Evolutionary conservation across 2,888 invertebrate genomes (phyloP).

Genomic region (Acrobasis repandana): DNA sequence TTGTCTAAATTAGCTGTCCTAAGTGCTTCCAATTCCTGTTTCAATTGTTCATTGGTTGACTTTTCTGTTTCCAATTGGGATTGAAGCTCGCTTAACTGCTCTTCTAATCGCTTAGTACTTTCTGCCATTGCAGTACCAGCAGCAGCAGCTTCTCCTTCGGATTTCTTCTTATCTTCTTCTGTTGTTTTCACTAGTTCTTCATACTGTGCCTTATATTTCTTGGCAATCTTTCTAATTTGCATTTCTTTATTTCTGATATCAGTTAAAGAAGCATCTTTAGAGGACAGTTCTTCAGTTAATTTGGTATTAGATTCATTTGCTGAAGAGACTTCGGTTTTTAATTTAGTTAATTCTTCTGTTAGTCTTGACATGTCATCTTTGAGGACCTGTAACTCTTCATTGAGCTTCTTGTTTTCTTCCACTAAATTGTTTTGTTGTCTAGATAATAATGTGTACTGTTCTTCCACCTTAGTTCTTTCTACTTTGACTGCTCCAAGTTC

Average conservation of each 20-base stretch:
- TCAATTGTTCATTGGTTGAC: conserved; percentile 85
- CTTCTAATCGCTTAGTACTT: conserved; percentile 78
- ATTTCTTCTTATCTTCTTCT: conserved; percentile 84
- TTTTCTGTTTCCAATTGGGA: conserved; percentile 71
- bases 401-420: conserved; percentile 86
- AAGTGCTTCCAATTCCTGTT: conserved; percentile 85
- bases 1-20: conserved; percentile 82
- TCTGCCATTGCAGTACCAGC: conserved; percentile 71
- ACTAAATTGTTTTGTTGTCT: conserved; percentile 82
- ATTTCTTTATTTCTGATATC: conserved; percentile 88
- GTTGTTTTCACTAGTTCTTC: conserved; percentile 88
- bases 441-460: conserved; percentile 84
- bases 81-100: conserved; percentile 69
- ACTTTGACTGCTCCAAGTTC: conserved; percentile 84
- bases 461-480: conserved; percentile 87
- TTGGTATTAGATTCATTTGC: conserved; percentile 84
- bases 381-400: conserved; percentile 84
- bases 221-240: conserved; percentile 93
- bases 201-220: conserved; percentile 94
- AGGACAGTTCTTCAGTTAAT: conserved; percentile 85
- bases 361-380: conserved; percentile 83
- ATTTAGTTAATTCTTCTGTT: conserved; percentile 85
- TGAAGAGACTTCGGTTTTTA: conserved; percentile 82
- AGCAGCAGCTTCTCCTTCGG: conserved; percentile 80
- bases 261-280: conserved; percentile 85